Conservation (phyloP, 2,113 vertebrate species). For the Morone saxatilis region DNA sequence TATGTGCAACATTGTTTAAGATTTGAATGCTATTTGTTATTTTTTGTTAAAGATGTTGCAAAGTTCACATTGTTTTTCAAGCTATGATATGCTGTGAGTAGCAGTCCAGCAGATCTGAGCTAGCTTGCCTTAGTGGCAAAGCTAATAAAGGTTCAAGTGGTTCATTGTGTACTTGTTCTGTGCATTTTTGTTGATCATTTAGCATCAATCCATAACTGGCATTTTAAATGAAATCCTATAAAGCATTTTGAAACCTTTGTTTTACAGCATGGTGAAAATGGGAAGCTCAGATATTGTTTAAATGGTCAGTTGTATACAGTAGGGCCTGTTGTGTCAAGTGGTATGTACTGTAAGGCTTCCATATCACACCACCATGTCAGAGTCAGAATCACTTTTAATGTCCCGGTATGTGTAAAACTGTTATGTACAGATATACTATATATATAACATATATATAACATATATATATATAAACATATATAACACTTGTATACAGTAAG, state of each 20-base stretch:
- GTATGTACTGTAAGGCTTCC: neutral
- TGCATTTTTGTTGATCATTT: neutral
- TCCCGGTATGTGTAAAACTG: no score
- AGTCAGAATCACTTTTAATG: no score
- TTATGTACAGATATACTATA: no score
- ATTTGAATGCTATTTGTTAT: neutral
- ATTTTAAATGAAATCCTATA: neutral
- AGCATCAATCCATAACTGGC: neutral
- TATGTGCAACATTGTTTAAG: neutral
- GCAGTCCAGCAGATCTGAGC: neutral
- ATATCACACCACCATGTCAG: neutral
- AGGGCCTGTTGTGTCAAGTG: neutral
- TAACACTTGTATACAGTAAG: no score
- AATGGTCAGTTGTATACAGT: neutral
- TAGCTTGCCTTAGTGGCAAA: neutral
- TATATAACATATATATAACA: no score
- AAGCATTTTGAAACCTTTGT: neutral
- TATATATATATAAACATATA: no score
- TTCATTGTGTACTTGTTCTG: neutral
- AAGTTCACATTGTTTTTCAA: neutral
- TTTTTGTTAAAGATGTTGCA: neutral
- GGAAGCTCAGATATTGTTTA: constrained; percentile 8
- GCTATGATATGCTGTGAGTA: neutral
- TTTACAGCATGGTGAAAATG: neutral
- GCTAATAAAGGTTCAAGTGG: neutral